Base-by-base conservation (phyloP, 2,888 invertebrate species). In the Sarcophaga caerulescens region DNA sequence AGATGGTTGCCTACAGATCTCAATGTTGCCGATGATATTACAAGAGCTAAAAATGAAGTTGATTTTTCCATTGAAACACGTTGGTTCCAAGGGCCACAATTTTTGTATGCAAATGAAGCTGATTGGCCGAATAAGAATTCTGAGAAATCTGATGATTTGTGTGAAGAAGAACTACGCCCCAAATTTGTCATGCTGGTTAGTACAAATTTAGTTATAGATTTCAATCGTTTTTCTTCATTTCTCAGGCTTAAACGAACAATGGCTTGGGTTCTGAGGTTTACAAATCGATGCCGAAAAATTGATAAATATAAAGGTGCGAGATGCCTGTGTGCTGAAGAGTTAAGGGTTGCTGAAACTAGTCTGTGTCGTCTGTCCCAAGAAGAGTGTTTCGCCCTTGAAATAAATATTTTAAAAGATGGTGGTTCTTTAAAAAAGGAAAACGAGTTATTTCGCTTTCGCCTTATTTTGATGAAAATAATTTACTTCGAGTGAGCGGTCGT, bases 1-100 rank as follows among this genome's bases (percentile, higher is more conserved):
- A 84, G 81, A 47, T 89, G 89, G 69, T 45, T 76, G 60, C 74
- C 79, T 5, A 79, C 79, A 8, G 17, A 44, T 66, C 52, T 57
- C 19, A 76, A 66, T 66, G 17, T 21, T 21, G 78, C 78, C 4
- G 74, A 81, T 19, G 68, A n/a, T 45, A 68, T 59, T 12, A 74
- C 73, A 17, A 6, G 81, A 21, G 44, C 68, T n/a, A 59, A n/a
- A 12, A 44, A 23, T 25, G 25, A 47, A n/a, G 21, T 45, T 10
- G 35, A 71, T 3, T 77, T 77, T 60, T 23, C 44, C n/a, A 35
- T 10, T 14, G 12, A 21, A 47, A 8, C 10, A 60, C 2, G 52
- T 19, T 79, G 79, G 84, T 52, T 75, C 57, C 21, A 23, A 14
- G 84, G 75, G 12, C 80, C 79, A 25, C 45, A 68, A 11, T 84